Percentiles rank a stretch among this genome's conserved stretches.
phyloP scores from a whole-genome alignment of 2,113 vertebrate species.

The Platycercus adscitus region DNA sequence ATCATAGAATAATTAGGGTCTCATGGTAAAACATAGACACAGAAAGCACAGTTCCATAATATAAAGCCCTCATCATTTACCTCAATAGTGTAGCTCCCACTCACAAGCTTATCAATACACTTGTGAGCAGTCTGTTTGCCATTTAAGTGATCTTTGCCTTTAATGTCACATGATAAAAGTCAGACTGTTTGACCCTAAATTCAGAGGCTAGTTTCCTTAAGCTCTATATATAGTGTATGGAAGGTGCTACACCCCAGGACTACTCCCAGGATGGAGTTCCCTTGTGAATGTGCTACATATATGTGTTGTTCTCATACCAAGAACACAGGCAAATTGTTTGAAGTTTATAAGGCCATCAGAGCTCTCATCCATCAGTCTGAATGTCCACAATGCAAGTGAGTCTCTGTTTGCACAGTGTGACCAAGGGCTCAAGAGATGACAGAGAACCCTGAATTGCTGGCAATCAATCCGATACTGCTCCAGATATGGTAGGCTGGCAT shows the following conservation, averaged over 20 bases:
- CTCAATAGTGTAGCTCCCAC: not conserved
- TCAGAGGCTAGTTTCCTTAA: not conserved
- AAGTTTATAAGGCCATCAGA: conserved; percentile 92
- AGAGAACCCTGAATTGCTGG: conserved; percentile 89
- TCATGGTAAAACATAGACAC: not conserved
- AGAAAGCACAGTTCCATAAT: not conserved
- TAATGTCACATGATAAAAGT: not conserved
- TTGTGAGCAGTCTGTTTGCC: not conserved
- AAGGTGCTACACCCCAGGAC: not conserved
- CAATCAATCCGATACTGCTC: conserved; percentile 95
- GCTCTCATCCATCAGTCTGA: conserved; percentile 90
- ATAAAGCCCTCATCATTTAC: not conserved
- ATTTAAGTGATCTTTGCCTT: not conserved
- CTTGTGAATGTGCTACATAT: not conserved
- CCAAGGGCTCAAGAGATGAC: conserved; percentile 92
- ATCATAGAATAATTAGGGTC: not conserved
- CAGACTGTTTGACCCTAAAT: not conserved
- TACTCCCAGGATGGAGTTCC: not conserved
- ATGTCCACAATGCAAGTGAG: conserved; percentile 87
- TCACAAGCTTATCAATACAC: not conserved
- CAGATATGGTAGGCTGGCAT: conserved; percentile 93
- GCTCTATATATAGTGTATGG: not conserved
- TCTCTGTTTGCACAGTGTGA: conserved; percentile 82
- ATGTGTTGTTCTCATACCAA: conserved; percentile 76
- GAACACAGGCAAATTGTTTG: conserved; percentile 88